A percentile compares a stretch with the other conserved stretches of the same genome.
These are phyloP conservation scores for Notechis scutatus DNA, from an alignment of 2,113 vertebrate species.

Conservation along the genomic window DNA sequence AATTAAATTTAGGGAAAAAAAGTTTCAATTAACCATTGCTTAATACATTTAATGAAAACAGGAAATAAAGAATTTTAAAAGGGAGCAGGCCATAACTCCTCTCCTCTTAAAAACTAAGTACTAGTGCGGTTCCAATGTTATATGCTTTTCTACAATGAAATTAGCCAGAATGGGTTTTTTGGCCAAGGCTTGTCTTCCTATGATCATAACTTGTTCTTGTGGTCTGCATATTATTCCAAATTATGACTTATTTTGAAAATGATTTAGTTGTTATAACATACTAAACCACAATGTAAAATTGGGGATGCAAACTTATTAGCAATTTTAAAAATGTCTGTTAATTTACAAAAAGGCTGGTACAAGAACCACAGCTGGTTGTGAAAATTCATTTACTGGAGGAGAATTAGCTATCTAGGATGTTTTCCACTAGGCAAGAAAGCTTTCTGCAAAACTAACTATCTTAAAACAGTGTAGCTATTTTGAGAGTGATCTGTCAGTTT, in stretches of 20 bases:
- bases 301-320: background rate
- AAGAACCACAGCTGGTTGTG: background rate
- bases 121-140: background rate
- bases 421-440: background rate
- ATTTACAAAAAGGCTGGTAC: background rate
- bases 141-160: background rate
- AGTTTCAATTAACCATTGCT: background rate
- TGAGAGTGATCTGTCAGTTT: background rate
- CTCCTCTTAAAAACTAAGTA: background rate
- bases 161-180: background rate
- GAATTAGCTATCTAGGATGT: background rate
- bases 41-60: background rate
- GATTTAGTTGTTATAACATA: background rate
- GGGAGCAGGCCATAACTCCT: background rate
- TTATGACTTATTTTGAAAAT: background rate
- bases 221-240: background rate
- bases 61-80: background rate
- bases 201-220: background rate
- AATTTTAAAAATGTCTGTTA: background rate
- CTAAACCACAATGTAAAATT: background rate
- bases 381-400: background rate
- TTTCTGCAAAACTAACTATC: background rate
- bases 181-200: background rate
- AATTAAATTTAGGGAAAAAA: background rate
- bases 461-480: background rate